Base-by-base conservation (phyloP, 2,113 vertebrate species). In the Nycticorax nycticorax region DNA sequence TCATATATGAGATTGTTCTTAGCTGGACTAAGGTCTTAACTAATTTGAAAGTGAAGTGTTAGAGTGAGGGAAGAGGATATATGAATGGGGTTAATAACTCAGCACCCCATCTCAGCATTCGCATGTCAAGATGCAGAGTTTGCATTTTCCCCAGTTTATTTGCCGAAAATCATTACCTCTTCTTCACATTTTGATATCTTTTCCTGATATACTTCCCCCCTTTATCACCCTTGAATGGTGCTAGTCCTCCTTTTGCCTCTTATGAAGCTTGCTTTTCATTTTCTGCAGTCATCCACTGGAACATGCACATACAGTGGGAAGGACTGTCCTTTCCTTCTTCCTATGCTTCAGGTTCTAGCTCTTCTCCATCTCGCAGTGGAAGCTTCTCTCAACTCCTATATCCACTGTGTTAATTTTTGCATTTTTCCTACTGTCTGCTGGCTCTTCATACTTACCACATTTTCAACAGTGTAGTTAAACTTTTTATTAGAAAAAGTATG, bases 1-100 rank as follows among this genome's bases (percentile, higher is more conserved):
- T 50, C 8, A 24, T 1, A 6, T 47, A 21, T 0, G 4, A 81
- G 37, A 39, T 7, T 0, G 11, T 67, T 62, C 60, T 57, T 12
- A 66, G 41, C 28, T 45, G n/a, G 47, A 80, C 30, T 64, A 53
- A 78, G 3, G 10, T 9, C 88, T 43, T 35, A 37, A 37, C 7
- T 62, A 57, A 80, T 28, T 21, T 41, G 12, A 35, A 86, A 74
- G 20, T 7, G 5, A 73, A 85, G 26, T 8, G 4, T 28, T 57
- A 20, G 14, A 50, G 14, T 8, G 13, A 57, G 14, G n/a, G 32
- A 88, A 59, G 26, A 69, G 15, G 22, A 63, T 37, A 18, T 0
- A 26, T 3, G 8, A 41, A 60, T 6, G 19, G 9, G 30, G 27
- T 50, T 69, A 80, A 30, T 24, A 77, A 24, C 27, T 53, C 45